These are phyloP conservation scores for Plagiodera versicolora DNA, from an alignment of 2,888 invertebrate species.

Conservation along the genomic window DNA sequence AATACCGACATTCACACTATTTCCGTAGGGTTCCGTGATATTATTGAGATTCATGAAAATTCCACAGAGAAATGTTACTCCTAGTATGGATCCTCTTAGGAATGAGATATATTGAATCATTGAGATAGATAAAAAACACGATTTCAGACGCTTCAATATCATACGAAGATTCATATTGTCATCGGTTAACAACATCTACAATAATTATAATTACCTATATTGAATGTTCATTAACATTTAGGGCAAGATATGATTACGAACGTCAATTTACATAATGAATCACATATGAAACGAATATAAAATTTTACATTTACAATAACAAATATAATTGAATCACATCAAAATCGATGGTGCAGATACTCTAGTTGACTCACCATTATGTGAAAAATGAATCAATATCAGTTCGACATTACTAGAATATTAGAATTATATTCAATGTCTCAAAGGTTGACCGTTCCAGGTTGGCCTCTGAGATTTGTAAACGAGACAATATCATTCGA, in stretches of 20 bases:
- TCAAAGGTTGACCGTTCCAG: too few species aligned
- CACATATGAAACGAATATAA: slow-evolving; percentile 16
- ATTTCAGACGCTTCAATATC: not conserved
- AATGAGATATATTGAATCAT: not conserved
- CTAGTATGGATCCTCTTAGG: not conserved
- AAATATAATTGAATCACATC: not conserved
- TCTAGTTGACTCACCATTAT: not conserved
- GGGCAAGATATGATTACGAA: not conserved
- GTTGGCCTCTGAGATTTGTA: too few species aligned
- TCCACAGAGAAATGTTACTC: too few species aligned
- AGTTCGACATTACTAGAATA: too few species aligned
- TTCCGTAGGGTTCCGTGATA: slow-evolving; percentile 32
- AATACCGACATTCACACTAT: slow-evolving; percentile 28
- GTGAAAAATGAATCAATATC: too few species aligned
- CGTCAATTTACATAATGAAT: slow-evolving; percentile 7
- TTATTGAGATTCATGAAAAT: not conserved
- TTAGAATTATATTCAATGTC: too few species aligned
- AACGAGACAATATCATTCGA: too few species aligned
- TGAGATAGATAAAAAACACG: not conserved
- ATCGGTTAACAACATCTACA: slow-evolving; percentile 17
- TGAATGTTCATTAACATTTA: slow-evolving; percentile 10
- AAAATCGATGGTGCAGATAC: not conserved
- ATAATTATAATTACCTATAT: slow-evolving; percentile 10
- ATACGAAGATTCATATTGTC: slow-evolving; percentile 19
- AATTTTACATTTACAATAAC: not conserved